Conservation (phyloP, 1,140 invertebrate species). For the Pachypeltis micranthus region DNA sequence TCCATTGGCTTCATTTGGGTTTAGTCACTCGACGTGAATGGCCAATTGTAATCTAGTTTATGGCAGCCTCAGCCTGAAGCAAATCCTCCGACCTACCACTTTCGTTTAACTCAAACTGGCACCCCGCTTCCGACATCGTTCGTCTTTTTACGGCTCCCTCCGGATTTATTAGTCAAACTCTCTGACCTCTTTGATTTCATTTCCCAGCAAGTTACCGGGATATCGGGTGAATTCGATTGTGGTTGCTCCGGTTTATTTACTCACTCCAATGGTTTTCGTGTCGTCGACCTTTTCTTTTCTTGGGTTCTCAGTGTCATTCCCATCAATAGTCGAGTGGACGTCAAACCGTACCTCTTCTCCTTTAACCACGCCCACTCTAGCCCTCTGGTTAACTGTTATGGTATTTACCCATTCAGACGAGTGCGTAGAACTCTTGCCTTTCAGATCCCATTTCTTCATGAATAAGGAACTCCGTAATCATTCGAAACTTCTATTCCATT, state of each 20-base stretch:
- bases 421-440: too few relatives aligned
- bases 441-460: too few relatives aligned
- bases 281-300: too few relatives aligned
- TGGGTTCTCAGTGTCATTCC: background rate
- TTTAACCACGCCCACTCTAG: too few relatives aligned
- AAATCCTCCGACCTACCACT: background rate
- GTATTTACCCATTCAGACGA: too few relatives aligned
- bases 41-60: conserved; percentile 9
- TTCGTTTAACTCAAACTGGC: conserved; percentile 8
- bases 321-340: too few relatives aligned
- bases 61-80: background rate
- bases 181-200: background rate
- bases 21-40: conserved; percentile 6
- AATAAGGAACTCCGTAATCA: too few relatives aligned
- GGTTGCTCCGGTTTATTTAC: too few relatives aligned
- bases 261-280: too few relatives aligned
- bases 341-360: too few relatives aligned
- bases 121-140: background rate
- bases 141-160: conserved; percentile 1
- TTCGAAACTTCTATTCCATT: too few relatives aligned
- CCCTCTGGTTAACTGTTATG: too few relatives aligned
- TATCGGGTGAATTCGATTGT: background rate
- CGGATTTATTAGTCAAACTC: conserved; percentile 3
- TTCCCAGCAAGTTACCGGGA: background rate
- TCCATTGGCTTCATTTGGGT: conserved; percentile 8